Evolutionary conservation across 1,140 invertebrate species (phyloP).

Genomic region (Globodera ellingtonae): DNA sequence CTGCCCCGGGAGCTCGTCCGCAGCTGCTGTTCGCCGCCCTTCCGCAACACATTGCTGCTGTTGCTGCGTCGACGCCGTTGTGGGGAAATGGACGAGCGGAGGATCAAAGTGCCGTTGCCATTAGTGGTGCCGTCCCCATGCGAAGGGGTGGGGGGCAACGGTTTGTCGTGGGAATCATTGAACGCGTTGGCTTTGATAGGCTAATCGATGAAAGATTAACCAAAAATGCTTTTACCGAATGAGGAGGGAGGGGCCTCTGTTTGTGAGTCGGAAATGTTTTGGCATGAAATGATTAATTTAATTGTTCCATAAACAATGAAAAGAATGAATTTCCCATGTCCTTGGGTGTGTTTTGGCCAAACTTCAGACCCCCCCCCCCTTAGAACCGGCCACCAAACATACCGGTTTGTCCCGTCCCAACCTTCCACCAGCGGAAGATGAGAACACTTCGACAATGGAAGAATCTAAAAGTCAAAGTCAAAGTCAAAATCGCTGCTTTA

Average conservation of each 20-base stretch:
- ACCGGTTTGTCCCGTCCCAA: neutral
- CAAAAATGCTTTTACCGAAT: slow-evolving; percentile 10
- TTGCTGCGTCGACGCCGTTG: slow-evolving; percentile 35
- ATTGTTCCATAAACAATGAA: too few relatives aligned
- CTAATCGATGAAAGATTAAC: neutral
- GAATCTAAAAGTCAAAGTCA: slow-evolving; percentile 8
- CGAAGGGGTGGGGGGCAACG: slow-evolving; percentile 83
- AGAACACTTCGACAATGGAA: slow-evolving; percentile 18
- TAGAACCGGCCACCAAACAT: too few relatives aligned
- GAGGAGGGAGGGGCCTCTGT: too few relatives aligned
- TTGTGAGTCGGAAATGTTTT: too few relatives aligned
- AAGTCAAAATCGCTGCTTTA: neutral
- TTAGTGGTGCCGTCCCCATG: slow-evolving; percentile 67
- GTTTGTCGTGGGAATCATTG: slow-evolving; percentile 75
- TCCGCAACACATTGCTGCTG: slow-evolving; percentile 36
- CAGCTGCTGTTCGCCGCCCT: slow-evolving; percentile 6
- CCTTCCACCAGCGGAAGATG: neutral
- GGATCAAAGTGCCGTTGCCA: slow-evolving; percentile 50
- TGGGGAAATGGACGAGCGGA: slow-evolving; percentile 31
- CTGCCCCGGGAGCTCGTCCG: slow-evolving; percentile 31
- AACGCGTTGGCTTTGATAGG: slow-evolving; percentile 11
- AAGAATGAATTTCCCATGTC: too few relatives aligned
- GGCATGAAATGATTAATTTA: too few relatives aligned
- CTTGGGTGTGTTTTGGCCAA: too few relatives aligned
- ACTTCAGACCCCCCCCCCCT: too few relatives aligned